Conservation (phyloP, 2,113 vertebrate genomes). For the Nestor notabilis region DNA sequence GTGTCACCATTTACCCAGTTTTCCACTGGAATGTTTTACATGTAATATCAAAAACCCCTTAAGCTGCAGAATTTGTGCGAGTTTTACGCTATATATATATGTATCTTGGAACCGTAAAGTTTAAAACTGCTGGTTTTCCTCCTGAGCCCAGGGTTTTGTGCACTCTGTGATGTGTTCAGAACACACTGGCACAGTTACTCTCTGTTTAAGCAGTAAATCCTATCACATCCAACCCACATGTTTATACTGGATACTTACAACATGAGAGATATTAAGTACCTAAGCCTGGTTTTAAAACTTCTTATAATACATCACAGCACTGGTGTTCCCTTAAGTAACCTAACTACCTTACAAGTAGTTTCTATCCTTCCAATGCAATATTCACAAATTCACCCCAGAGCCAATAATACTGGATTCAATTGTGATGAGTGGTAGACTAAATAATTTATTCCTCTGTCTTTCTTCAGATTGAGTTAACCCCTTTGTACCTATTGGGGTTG, state of each 20-base stretch:
- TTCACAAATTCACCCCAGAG: neutral
- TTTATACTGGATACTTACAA: conserved; percentile 22
- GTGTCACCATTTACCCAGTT: neutral
- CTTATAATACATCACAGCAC: neutral
- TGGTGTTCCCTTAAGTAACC: conserved; percentile 18
- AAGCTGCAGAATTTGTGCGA: neutral
- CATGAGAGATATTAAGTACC: conserved; percentile 19
- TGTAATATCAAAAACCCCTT: neutral
- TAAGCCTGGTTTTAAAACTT: conserved; percentile 13
- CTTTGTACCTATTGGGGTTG: neutral
- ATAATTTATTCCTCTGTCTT: neutral
- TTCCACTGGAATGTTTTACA: neutral
- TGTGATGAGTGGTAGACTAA: neutral
- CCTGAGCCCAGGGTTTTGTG: neutral
- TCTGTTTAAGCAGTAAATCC: conserved; percentile 31
- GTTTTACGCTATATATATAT: neutral
- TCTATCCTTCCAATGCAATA: neutral
- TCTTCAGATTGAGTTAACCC: neutral
- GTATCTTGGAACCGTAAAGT: neutral
- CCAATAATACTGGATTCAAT: neutral
- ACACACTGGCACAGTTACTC: neutral
- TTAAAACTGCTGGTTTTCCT: neutral
- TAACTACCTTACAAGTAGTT: neutral
- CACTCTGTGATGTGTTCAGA: neutral
- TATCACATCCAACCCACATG: neutral